Evolutionary conservation across 2,113 vertebrate species (phyloP).

Genomic region (Atlantisia rogersi): DNA sequence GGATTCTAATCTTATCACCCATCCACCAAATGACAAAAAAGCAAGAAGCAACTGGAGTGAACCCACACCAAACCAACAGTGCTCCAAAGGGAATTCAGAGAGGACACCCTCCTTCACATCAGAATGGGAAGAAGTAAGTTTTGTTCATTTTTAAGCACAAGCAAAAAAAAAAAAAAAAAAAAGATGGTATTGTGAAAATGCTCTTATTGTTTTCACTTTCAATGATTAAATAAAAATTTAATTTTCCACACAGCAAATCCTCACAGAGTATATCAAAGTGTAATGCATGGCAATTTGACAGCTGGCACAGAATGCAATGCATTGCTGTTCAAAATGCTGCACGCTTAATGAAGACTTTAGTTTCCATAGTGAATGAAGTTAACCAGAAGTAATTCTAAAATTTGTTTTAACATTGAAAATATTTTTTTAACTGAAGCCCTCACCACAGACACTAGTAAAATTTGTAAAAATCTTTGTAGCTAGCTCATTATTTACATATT

Average conservation of each 20-base stretch:
- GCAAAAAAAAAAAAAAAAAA: background rate
- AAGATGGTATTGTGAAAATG: background rate
- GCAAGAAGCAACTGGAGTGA: conserved; percentile 84
- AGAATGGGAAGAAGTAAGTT: conserved; percentile 95
- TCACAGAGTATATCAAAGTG: background rate
- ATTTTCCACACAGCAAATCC: background rate
- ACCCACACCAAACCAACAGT: conserved; percentile 77
- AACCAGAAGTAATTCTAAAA: conserved; percentile 59
- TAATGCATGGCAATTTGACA: conserved; percentile 7
- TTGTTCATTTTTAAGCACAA: background rate
- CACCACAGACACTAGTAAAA: background rate
- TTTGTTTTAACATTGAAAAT: conserved; percentile 17
- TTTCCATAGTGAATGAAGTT: conserved; percentile 52
- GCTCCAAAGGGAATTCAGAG: conserved; percentile 84
- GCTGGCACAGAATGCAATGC: background rate
- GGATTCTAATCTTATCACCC: conserved; percentile 91
- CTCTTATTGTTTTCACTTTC: conserved; percentile 3
- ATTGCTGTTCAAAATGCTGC: background rate
- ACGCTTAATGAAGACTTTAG: conserved; percentile 16
- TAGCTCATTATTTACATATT: background rate
- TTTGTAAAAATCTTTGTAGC: background rate
- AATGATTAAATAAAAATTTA: background rate
- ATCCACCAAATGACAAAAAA: conserved; percentile 85
- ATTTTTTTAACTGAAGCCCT: background rate
- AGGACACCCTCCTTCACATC: conserved; percentile 95